phyloP scores from a whole-genome alignment of 1,140 invertebrate species.

The Vollenhovia emeryi region DNA sequence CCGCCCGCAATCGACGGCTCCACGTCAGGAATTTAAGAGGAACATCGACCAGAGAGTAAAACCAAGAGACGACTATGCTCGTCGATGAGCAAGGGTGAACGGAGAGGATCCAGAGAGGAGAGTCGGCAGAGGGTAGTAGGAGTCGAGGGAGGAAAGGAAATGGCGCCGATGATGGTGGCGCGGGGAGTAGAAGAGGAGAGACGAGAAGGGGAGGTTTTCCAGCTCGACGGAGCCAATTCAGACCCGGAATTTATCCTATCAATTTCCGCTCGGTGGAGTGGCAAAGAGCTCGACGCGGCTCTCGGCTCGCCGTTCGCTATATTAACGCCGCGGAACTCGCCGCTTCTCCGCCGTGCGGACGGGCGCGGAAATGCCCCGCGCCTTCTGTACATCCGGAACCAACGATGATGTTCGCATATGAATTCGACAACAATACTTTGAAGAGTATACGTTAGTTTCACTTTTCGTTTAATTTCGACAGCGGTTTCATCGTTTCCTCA shows the following conservation, averaged over 20 bases:
- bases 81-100: not conserved
- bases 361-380: slow-evolving; percentile 5
- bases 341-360: slow-evolving; percentile 62
- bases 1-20: slow-evolving; percentile 14
- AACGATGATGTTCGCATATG: slow-evolving; percentile 51
- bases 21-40: slow-evolving; percentile 27
- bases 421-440: not conserved
- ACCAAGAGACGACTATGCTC: slow-evolving; percentile 26
- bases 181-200: slow-evolving; percentile 22
- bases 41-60: slow-evolving; percentile 37
- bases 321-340: slow-evolving; percentile 83
- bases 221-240: slow-evolving; percentile 88
- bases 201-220: slow-evolving; percentile 81
- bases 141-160: slow-evolving; percentile 64
- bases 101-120: slow-evolving; percentile 57
- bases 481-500: not conserved
- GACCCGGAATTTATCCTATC: slow-evolving; percentile 89
- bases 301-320: slow-evolving; percentile 81
- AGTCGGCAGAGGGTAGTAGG: slow-evolving; percentile 57
- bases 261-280: slow-evolving; percentile 89
- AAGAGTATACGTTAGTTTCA: slow-evolving; percentile 4
- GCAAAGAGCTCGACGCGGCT: slow-evolving; percentile 86
- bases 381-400: not conserved
- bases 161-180: slow-evolving; percentile 58
- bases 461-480: not conserved